Evolutionary conservation across 2,888 invertebrate species (phyloP).

Genomic region (Parthenolecanium corni): DNA sequence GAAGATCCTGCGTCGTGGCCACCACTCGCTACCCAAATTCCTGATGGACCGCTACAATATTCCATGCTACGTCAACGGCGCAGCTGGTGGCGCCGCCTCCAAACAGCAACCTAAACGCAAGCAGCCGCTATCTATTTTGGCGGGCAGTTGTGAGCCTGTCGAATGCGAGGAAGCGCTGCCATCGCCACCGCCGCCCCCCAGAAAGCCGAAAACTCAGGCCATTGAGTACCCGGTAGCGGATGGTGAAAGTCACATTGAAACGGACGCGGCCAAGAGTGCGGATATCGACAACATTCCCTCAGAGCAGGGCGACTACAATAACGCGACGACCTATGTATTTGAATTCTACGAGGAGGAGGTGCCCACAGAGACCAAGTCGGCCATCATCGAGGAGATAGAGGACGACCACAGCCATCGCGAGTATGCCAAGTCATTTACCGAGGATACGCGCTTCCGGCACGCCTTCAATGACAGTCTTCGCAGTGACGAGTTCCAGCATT

Average conservation of each 20-base stretch:
- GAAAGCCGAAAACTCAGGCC: not conserved
- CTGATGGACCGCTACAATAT: constrained; percentile 19
- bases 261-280: constrained; percentile 4
- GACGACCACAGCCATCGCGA: constrained; percentile 2
- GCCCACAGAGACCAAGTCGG: not conserved
- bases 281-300: constrained; percentile 6
- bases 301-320: constrained; percentile 20
- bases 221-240: constrained; percentile 7
- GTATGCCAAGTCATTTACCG: not conserved
- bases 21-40: constrained; percentile 15
- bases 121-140: constrained; percentile 6
- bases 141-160: not conserved
- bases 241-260: constrained; percentile 3
- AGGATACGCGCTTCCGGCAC: not conserved
- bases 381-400: constrained; percentile 16
- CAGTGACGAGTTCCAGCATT: not conserved
- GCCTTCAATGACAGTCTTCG: not conserved
- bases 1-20: constrained; percentile 6
- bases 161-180: not conserved
- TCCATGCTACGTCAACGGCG: constrained; percentile 10
- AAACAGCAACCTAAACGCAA: not conserved
- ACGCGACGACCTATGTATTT: constrained; percentile 18
- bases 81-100: not conserved
- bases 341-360: constrained; percentile 19
- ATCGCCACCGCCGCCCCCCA: not conserved